Evolutionary conservation across 1,140 invertebrate genomes (phyloP), one percentile per base, ranked within the genome.

Genomic region (Camponotus vicinus): DNA sequence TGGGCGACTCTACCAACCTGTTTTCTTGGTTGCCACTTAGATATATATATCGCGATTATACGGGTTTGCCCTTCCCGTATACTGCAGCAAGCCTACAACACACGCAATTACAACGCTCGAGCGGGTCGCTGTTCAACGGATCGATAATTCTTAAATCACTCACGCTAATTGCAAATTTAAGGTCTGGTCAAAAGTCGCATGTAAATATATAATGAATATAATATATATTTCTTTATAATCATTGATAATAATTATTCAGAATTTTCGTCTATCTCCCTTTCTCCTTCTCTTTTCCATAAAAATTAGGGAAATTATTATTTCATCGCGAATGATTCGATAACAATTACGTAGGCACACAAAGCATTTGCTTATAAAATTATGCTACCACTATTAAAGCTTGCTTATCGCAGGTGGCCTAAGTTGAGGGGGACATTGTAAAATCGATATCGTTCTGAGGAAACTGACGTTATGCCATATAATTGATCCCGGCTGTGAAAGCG

Each of bases 81-180:
- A 77, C 49, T 69, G 71, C 82, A n/a, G 59, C 7, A 32, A 66
- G 34, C 40, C 87, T 70, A 69, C 73, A n/a, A 40, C 63, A 40
- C 63, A 69, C 34, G 57, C 34, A 21, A 37, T 85, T 85, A 79
- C 66, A 63, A 63, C 61, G 69, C 55, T 63, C 18, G 59, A 52
- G 45, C 63, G 45, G n/a, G 55, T 40, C 67, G 21, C 6, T 18
- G 4, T 52, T 70, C 27, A 4, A 37, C 40, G 57, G 57, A 89
- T 89, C 88, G 87, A 89, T 86, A 73, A n/a, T 34, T 67, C 59
- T 49, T 63, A 89, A 83, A 86, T 64, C 66, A 45, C n/a, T 34
- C 27, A 32, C 27, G 67, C 42, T 49, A 57, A 87, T 88, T 80
- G 78, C 61, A 6, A 66, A 6, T 18, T 9, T 34, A 49, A 59